Evolutionary conservation across 2,888 invertebrate species (phyloP).

Genomic region (Steromphala cineraria): DNA sequence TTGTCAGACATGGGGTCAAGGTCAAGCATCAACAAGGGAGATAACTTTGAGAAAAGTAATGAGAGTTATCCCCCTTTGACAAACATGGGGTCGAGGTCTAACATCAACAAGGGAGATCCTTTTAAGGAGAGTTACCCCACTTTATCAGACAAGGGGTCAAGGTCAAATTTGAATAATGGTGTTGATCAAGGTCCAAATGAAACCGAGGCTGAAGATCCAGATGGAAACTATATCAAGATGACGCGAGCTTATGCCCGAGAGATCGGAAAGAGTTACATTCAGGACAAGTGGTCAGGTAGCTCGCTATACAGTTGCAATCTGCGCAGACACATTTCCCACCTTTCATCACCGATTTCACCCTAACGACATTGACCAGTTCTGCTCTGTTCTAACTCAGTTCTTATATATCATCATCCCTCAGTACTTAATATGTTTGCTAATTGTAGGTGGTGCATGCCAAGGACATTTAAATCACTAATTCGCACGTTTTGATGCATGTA

Average conservation of each 20-base stretch:
- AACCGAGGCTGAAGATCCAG: not conserved
- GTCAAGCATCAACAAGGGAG: not conserved
- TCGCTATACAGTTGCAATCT: not conserved
- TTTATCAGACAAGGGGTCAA: not conserved
- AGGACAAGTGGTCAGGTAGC: slow-evolving; percentile 7
- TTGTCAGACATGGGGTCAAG: not conserved
- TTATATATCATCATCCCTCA: too few relatives aligned
- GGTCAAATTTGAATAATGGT: not conserved
- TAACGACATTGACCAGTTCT: not conserved
- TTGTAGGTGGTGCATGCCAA: too few relatives aligned
- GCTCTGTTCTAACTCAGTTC: not conserved
- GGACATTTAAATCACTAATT: too few relatives aligned
- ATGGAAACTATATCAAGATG: slow-evolving; percentile 3
- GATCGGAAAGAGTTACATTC: slow-evolving; percentile 2
- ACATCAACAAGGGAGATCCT: not conserved
- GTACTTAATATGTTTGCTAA: too few relatives aligned
- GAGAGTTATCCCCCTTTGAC: not conserved
- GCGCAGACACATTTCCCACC: not conserved
- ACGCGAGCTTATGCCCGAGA: not conserved
- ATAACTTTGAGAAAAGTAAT: not conserved
- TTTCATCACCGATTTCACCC: not conserved
- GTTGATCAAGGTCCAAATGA: not conserved
- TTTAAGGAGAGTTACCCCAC: not conserved
- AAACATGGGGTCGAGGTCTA: not conserved
- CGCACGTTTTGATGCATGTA: too few relatives aligned